Base-by-base conservation (phyloP, 1,140 invertebrate genomes). In the Neodiprion fabricii region DNA sequence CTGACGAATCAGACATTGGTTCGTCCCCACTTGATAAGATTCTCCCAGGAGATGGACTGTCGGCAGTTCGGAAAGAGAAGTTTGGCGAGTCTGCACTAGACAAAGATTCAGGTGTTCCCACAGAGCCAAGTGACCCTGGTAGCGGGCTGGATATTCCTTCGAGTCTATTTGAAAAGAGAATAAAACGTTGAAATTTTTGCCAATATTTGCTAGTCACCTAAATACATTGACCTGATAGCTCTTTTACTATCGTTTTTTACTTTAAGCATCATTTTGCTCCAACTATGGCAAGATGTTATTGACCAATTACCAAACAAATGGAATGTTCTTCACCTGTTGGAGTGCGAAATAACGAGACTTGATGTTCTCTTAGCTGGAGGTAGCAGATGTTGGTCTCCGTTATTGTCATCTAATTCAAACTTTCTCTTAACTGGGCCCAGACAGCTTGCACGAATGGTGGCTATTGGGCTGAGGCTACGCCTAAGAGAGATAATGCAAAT, bases 391-490 rank as follows among this genome's bases (percentile, higher is more conserved):
- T 84, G 85, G 77, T 87, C 84, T 80, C 85, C 74, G 81, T 88
- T 85, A 77, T 87, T 85, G 72, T 94, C 94, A 71, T 94, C 91
- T 70, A 95, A 82, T 79, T 95, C 95, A 79, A 94, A 93, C 87
- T 96, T 95, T 74, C 95, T 89, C 86, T 96, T 97, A 23, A 95
- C 91, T 17, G 89, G 84, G 10, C 90, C 88, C 67, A 91, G 85
- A 65, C 90, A 90, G 83, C 90, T 90, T 28, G 90, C 89, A 28
- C 95, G 90, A 85, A 97, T 92, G 28, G 28, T 40, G 11, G 94
- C 91, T 78, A 96, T 96, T 9, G 95, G 95, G 79, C 95, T 96
- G 75, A 95, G 91, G 81, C 95, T 96, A 49, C 95, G 90, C 67
- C 94, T 91, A 47, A 81, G 80, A 80, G 71, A 73, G 70, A 67